Percentiles rank a stretch among this genome's conserved stretches.
phyloP scores from a whole-genome alignment of 2,797 vertebrate genomes.

The Vespertilio murinus region DNA sequence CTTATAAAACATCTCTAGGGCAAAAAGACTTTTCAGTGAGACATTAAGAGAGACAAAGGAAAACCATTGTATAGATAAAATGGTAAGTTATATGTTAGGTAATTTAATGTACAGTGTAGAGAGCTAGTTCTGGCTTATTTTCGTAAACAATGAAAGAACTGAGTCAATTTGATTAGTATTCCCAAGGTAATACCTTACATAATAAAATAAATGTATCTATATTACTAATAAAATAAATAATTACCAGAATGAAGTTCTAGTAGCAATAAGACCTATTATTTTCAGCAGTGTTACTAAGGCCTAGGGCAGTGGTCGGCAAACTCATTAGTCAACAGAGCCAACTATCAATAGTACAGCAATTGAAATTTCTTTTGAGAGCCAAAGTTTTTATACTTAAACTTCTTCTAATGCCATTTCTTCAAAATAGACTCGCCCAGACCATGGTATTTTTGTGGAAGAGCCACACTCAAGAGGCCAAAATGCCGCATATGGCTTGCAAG shows the following conservation, averaged over 20 bases:
- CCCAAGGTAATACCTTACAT: not conserved
- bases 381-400: no score
- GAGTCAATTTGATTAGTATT: not conserved
- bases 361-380: no score
- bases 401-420: no score
- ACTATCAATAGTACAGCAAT: no score
- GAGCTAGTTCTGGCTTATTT: not conserved
- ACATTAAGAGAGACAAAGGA: not conserved
- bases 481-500: no score
- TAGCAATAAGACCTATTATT: not conserved
- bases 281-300: not conserved
- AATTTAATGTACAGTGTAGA: not conserved
- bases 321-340: no score
- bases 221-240: conserved; percentile 8
- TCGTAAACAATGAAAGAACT: not conserved
- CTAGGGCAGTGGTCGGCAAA: no score
- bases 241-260: not conserved
- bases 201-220: not conserved
- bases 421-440: no score
- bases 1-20: not conserved
- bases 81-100: not conserved
- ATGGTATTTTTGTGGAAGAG: no score
- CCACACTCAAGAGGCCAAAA: no score
- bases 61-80: not conserved
- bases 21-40: not conserved